Conservation (phyloP, 92 coral and sea anemone species). For the Epizoanthus stellaris region DNA sequence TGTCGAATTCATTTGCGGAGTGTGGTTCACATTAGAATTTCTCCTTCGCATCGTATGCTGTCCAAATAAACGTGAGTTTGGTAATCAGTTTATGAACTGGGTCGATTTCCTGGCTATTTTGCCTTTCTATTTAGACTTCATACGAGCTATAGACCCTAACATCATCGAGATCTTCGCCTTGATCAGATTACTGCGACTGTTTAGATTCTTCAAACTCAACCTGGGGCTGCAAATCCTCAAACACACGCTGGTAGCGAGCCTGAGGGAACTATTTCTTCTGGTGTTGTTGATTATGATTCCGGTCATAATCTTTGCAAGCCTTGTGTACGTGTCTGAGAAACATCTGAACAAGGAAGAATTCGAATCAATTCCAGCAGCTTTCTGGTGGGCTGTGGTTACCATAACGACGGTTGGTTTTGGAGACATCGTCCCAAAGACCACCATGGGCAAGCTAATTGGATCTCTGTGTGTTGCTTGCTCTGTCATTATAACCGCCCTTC, state of each 20-base stretch:
- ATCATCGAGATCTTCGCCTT: conserved; percentile 77
- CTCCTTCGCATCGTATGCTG: conserved; percentile 73
- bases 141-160: background rate
- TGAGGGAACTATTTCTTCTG: conserved; percentile 84
- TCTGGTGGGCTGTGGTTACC: conserved; percentile 99
- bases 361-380: conserved; percentile 86
- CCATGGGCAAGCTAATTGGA: conserved; percentile 84
- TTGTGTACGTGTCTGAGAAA: conserved; percentile 82
- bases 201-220: conserved; percentile 91
- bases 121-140: conserved; percentile 83
- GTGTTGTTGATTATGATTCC: conserved; percentile 83
- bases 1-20: conserved; percentile 82
- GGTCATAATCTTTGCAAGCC: conserved; percentile 89
- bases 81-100: conserved; percentile 87
- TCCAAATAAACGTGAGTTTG: conserved; percentile 82
- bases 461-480: conserved; percentile 87
- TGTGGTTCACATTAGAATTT: conserved; percentile 95
- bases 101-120: conserved; percentile 90
- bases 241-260: conserved; percentile 95
- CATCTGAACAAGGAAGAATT: conserved; percentile 38
- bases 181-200: conserved; percentile 81
- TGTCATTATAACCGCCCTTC: conserved; percentile 94
- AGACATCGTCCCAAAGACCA: conserved; percentile 75
- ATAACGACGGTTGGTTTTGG: conserved; percentile 98
- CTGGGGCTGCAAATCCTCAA: conserved; percentile 96